A percentile compares a stretch with the other conserved stretches of the same genome.
phyloP scores from a whole-genome alignment of 2,888 invertebrate species.

The Cosmia pyralina region DNA sequence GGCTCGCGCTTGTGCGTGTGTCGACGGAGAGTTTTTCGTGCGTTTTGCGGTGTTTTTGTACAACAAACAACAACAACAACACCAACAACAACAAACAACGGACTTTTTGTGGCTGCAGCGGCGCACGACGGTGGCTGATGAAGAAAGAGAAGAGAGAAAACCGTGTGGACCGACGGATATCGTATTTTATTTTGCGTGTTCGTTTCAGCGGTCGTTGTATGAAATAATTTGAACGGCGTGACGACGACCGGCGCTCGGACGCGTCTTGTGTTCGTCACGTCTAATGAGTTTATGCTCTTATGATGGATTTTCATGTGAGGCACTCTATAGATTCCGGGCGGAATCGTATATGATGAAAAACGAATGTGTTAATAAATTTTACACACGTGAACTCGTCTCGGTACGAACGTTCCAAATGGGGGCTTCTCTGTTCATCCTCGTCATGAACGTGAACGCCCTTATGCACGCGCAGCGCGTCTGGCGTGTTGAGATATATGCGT shows the following conservation, averaged over 20 bases:
- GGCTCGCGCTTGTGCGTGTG: too few species aligned
- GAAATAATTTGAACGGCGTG: not conserved
- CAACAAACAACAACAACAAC: too few species aligned
- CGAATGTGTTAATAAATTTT: constrained; percentile 1
- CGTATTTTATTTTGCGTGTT: not conserved
- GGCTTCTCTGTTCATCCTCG: not conserved
- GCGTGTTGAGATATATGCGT: constrained; percentile 2
- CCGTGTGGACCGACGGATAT: constrained; percentile 1
- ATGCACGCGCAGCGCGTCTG: constrained; percentile 12
- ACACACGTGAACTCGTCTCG: constrained; percentile 13
- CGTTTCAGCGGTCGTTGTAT: not conserved
- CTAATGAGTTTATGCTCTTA: not conserved
- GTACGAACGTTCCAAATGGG: constrained; percentile 38
- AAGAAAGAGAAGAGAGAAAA: not conserved
- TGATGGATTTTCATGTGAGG: not conserved
- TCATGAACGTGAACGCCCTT: not conserved
- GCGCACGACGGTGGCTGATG: too few species aligned
- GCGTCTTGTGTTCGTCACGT: constrained; percentile 3
- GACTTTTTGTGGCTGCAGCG: too few species aligned
- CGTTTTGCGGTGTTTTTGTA: too few species aligned
- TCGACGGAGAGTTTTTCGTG: too few species aligned
- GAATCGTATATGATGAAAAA: not conserved
- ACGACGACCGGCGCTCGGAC: constrained; percentile 3
- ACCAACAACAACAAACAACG: too few species aligned
- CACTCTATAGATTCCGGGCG: not conserved